Conservation (phyloP, 2,888 invertebrate species). For the Hololepta plana region DNA sequence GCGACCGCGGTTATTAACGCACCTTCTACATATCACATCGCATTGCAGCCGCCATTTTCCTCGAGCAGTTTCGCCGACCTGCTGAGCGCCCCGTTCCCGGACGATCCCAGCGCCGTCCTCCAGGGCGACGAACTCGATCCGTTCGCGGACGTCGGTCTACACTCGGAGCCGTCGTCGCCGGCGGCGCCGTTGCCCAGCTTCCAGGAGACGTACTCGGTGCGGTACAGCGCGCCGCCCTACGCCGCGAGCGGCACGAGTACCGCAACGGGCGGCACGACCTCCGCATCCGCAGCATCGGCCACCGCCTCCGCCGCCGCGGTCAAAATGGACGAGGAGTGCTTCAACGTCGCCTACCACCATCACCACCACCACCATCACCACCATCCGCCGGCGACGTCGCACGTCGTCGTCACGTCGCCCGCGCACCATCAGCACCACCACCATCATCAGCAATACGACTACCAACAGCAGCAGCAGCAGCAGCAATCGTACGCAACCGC, state of each 20-base stretch:
- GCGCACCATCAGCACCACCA: conserved; percentile 41
- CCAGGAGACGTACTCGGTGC: conserved; percentile 73
- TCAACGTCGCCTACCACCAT: conserved; percentile 34
- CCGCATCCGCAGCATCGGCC: conserved; percentile 34
- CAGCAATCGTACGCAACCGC: conserved; percentile 37
- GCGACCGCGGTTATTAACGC: too few relatives aligned
- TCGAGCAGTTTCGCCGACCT: conserved; percentile 61
- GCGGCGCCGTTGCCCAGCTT: conserved; percentile 53
- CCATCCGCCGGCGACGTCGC: conserved; percentile 34
- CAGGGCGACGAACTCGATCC: conserved; percentile 54
- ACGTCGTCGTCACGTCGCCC: conserved; percentile 32
- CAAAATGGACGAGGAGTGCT: conserved; percentile 78
- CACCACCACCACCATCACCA: too few relatives aligned
- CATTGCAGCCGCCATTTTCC: conserved; percentile 57
- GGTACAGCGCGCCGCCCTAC: conserved; percentile 48
- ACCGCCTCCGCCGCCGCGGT: conserved; percentile 40
- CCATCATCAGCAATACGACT: conserved; percentile 28
- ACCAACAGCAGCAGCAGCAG: conserved; percentile 17
- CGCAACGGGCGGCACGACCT: conserved; percentile 3
- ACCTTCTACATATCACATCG: conserved; percentile 22
- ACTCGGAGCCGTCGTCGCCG: conserved; percentile 22
- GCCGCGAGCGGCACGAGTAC: too few relatives aligned
- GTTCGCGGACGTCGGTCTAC: conserved; percentile 44
- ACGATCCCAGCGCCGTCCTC: conserved; percentile 46
- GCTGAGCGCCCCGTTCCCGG: conserved; percentile 54